Conservation (phyloP, 2,888 invertebrate genomes). For the Lasius fuliginosus region DNA sequence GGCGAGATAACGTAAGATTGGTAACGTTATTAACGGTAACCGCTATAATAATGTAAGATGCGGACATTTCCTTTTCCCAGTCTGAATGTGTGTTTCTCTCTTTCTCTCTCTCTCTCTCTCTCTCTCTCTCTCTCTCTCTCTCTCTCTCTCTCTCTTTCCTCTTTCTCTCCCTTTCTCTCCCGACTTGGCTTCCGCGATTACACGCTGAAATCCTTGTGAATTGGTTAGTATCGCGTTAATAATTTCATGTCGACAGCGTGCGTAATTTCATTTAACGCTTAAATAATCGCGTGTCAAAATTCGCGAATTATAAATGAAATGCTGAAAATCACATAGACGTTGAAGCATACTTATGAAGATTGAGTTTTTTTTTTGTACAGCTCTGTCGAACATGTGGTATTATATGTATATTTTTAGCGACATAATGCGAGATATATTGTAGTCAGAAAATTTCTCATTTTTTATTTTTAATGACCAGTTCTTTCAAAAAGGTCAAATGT, state of each 20-base stretch:
- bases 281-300: constrained; percentile 32
- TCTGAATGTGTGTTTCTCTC: neutral
- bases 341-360: neutral
- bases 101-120: neutral
- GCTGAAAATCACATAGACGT: neutral
- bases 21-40: constrained; percentile 42
- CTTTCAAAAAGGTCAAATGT: neutral
- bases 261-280: constrained; percentile 16
- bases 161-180: neutral
- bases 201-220: neutral
- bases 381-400: neutral
- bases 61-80: constrained; percentile 31
- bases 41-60: constrained; percentile 31
- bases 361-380: constrained; percentile 2
- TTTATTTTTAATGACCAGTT: neutral
- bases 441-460: neutral
- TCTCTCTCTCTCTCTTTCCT: neutral
- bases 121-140: neutral
- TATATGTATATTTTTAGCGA: neutral
- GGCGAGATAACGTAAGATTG: constrained; percentile 1
- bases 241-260: neutral
- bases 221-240: constrained; percentile 18
- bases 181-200: neutral
- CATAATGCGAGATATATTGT: neutral
- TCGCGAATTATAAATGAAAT: constrained; percentile 10